These are phyloP conservation scores for Manis crassicaudata DNA, from an alignment of 2,797 vertebrate genomes.

Conservation along the genomic window DNA sequence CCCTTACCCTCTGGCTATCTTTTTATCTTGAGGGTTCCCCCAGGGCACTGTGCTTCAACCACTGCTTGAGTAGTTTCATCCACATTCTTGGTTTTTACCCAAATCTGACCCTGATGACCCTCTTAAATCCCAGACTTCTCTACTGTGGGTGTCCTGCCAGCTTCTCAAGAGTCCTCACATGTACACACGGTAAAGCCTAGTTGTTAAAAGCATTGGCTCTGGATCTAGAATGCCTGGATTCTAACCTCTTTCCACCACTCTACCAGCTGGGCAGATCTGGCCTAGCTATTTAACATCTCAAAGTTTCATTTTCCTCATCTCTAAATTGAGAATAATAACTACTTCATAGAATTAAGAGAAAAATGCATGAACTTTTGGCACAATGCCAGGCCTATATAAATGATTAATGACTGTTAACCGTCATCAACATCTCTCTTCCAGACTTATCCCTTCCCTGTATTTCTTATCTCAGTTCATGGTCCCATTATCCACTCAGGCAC, in stretches of 20 bases:
- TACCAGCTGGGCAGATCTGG: neutral
- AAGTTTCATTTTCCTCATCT: slow-evolving; percentile 50
- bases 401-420: slow-evolving; percentile 25
- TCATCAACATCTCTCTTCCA: neutral
- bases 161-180: neutral
- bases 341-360: slow-evolving; percentile 8
- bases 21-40: slow-evolving; percentile 16
- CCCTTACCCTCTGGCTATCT: neutral
- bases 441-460: neutral
- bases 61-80: slow-evolving; percentile 7
- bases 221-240: neutral
- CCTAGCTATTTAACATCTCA: neutral
- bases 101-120: neutral
- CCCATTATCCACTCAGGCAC: neutral
- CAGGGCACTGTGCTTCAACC: neutral
- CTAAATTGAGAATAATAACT: slow-evolving; percentile 33
- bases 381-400: neutral
- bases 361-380: slow-evolving; percentile 2
- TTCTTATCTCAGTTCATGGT: neutral
- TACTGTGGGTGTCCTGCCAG: neutral
- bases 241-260: slow-evolving; percentile 5
- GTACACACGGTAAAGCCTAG: neutral
- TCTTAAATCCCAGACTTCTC: neutral
- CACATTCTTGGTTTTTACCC: neutral
- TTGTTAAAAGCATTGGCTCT: neutral